Percentiles rank a stretch among this genome's conserved stretches.
Evolutionary conservation across 2,797 vertebrate genomes (phyloP).

Genomic region (Eulemur rubriventer): DNA sequence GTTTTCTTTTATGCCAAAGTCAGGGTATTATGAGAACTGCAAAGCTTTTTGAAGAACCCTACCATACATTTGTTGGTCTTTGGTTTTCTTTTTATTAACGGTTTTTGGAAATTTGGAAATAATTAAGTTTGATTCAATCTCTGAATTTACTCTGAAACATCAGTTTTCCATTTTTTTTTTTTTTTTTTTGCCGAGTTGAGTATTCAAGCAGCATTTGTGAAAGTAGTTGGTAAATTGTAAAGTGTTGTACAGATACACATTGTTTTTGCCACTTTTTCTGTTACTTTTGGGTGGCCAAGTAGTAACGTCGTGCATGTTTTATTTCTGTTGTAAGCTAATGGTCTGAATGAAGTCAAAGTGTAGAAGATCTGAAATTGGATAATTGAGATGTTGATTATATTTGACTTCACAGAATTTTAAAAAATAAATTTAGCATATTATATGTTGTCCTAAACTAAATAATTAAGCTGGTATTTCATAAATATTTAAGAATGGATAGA

Average conservation of each 20-base stretch:
- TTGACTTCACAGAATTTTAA: neutral
- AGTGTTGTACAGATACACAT: neutral
- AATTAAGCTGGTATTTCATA: neutral
- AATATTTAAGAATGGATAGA: neutral
- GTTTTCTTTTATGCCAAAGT: slow-evolving; percentile 8
- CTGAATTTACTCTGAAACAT: neutral
- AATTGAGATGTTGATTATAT: neutral
- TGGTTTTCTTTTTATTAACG: neutral
- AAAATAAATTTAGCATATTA: neutral
- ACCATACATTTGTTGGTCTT: neutral
- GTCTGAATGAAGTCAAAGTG: neutral
- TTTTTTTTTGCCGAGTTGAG: neutral
- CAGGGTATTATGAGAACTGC: neutral
- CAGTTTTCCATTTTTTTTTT: neutral
- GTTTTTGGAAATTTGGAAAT: slow-evolving; percentile 2
- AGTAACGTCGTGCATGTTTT: neutral
- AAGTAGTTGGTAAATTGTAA: neutral
- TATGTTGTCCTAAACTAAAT: neutral
- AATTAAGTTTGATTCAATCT: slow-evolving; percentile 16
- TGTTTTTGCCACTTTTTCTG: neutral
- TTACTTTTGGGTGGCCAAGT: neutral
- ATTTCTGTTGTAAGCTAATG: neutral
- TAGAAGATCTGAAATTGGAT: neutral
- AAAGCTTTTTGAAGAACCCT: slow-evolving; percentile 3
- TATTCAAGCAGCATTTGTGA: neutral